These are phyloP conservation scores for Gymnoscelis rufifasciata DNA, from an alignment of 2,888 invertebrate species.

Conservation along the genomic window DNA sequence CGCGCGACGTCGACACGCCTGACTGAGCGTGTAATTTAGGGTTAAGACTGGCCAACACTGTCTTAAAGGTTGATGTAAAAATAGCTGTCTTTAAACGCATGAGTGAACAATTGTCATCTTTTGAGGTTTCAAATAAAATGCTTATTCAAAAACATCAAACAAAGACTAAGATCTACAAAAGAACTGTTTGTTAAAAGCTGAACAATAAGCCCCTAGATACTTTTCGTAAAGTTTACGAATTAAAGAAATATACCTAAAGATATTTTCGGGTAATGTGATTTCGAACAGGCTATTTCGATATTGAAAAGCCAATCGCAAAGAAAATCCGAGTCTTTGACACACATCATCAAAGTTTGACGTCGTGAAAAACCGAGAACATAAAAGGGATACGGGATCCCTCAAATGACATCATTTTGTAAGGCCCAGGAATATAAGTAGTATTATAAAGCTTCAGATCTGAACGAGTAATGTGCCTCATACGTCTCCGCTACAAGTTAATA, in stretches of 20 bases:
- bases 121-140: neutral
- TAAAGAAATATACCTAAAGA: too few species aligned
- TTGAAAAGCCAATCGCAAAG: neutral
- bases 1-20: conserved; percentile 16
- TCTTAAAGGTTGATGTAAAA: conserved; percentile 8
- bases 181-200: too few species aligned
- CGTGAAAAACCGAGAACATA: conserved; percentile 20
- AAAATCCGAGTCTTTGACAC: conserved; percentile 8
- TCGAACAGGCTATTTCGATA: neutral
- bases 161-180: too few species aligned
- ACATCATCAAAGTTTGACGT: conserved; percentile 16
- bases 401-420: conserved; percentile 62
- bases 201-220: too few species aligned
- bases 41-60: neutral
- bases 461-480: conserved; percentile 70
- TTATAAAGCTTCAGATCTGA: conserved; percentile 52
- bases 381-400: conserved; percentile 25
- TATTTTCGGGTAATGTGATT: too few species aligned
- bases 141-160: too few species aligned
- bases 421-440: conserved; percentile 41
- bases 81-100: neutral
- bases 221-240: too few species aligned
- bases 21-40: conserved; percentile 16
- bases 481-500: conserved; percentile 73
- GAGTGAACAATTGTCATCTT: neutral